Percentiles rank a stretch among this genome's conserved stretches.
Evolutionary conservation across 2,113 vertebrate genomes (phyloP).

Genomic region (Apteryx owenii): DNA sequence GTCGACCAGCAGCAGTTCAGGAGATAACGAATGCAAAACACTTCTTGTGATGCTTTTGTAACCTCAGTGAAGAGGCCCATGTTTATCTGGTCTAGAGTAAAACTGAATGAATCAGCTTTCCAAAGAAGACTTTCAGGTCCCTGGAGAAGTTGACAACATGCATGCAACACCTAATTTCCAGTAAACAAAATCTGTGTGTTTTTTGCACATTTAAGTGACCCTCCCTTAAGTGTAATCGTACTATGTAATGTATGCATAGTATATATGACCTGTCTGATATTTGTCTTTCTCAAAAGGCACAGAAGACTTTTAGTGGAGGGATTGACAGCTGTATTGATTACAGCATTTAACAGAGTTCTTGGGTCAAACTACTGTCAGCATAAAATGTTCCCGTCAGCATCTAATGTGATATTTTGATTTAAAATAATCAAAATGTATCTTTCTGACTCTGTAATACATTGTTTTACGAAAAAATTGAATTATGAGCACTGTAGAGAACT

Average conservation of each 20-base stretch:
- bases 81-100: not conserved
- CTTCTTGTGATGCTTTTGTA: not conserved
- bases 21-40: not conserved
- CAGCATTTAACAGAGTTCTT: not conserved
- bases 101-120: not conserved
- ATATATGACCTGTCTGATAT: not conserved
- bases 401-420: not conserved
- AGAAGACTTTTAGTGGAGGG: not conserved
- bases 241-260: not conserved
- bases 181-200: not conserved
- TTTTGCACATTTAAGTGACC: not conserved
- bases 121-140: not conserved
- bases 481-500: not conserved
- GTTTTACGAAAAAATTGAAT: not conserved
- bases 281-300: not conserved
- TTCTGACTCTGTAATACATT: not conserved
- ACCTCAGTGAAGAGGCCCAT: not conserved
- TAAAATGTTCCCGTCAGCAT: not conserved
- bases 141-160: not conserved
- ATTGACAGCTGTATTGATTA: not conserved
- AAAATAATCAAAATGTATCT: not conserved
- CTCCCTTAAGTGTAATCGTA: not conserved
- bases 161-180: no score
- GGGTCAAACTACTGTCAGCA: not conserved
- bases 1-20: not conserved